These are phyloP conservation scores for Oncorhynchus gorbuscha DNA, from an alignment of 2,113 vertebrate species.

Conservation along the genomic window DNA sequence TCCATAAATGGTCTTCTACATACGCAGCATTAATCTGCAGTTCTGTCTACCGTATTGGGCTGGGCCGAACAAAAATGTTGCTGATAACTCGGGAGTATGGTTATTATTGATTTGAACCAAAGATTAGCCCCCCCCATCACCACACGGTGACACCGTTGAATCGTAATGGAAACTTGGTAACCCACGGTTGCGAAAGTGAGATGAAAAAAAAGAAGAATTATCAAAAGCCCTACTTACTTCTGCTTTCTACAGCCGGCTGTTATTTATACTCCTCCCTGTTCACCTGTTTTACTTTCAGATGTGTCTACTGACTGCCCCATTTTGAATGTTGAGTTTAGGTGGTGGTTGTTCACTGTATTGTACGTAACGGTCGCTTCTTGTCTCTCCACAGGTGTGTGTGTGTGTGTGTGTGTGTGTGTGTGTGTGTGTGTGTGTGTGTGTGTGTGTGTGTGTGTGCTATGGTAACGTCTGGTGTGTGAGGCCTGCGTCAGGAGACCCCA, in stretches of 20 bases:
- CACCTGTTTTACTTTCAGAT: background rate
- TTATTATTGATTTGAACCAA: background rate
- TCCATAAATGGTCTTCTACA: too few species aligned
- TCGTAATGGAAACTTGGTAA: constrained; percentile 58
- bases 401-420: constrained; percentile 24
- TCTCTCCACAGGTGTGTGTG: constrained; percentile 15
- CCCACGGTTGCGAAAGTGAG: constrained; percentile 60
- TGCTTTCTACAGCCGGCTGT: constrained; percentile 50
- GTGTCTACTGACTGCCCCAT: too few species aligned
- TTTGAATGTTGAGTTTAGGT: background rate
- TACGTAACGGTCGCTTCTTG: background rate
- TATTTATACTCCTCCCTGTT: constrained; percentile 45
- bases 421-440: constrained; percentile 22
- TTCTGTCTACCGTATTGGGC: background rate
- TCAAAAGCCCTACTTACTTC: constrained; percentile 46
- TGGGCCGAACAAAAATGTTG: background rate
- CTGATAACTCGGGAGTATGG: background rate
- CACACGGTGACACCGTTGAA: background rate
- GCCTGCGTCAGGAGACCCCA: constrained; percentile 57
- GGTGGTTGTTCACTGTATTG: background rate
- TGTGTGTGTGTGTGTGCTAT: constrained; percentile 44
- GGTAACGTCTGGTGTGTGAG: constrained; percentile 50
- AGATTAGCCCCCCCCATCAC: background rate
- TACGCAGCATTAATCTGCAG: background rate
- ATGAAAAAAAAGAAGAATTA: background rate